Conservation (phyloP, 64 coral and sea anemone genomes). For the Astreopora myriophthalma region DNA sequence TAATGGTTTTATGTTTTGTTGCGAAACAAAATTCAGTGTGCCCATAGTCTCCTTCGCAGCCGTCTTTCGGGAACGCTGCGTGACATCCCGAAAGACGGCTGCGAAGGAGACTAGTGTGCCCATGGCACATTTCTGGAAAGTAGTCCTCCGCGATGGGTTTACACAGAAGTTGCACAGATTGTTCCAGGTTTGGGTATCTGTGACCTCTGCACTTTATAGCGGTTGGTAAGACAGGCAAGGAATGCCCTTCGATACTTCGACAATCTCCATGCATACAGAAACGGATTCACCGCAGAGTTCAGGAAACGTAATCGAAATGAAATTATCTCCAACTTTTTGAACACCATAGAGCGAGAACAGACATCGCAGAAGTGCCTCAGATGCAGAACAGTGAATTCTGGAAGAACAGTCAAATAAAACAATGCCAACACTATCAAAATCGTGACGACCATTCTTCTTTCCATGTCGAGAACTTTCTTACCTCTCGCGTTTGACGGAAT, state of each 20-base stretch:
- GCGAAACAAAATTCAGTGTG: no score
- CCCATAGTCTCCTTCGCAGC: no score
- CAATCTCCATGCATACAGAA: conserved; percentile 32
- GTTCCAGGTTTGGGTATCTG: neutral
- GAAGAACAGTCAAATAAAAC: conserved; percentile 26
- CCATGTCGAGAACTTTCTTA: neutral
- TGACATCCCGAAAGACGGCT: no score
- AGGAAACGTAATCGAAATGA: conserved; percentile 20
- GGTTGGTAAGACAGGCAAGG: neutral
- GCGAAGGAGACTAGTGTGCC: no score
- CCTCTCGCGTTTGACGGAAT: neutral
- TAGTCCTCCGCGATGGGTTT: neutral
- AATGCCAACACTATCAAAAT: conserved; percentile 18
- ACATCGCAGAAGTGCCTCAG: neutral
- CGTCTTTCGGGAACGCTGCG: no score
- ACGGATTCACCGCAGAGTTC: conserved; percentile 24
- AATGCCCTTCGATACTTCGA: neutral
- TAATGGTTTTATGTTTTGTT: no score
- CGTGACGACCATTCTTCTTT: conserved; percentile 20
- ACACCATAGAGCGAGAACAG: neutral
- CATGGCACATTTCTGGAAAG: no score
- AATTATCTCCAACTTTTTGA: conserved; percentile 1
- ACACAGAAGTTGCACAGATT: neutral
- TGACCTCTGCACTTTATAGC: neutral
- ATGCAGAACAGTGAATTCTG: conserved; percentile 32